phyloP scores from a whole-genome alignment of 2,113 vertebrate genomes.

The Mirza zaza region DNA sequence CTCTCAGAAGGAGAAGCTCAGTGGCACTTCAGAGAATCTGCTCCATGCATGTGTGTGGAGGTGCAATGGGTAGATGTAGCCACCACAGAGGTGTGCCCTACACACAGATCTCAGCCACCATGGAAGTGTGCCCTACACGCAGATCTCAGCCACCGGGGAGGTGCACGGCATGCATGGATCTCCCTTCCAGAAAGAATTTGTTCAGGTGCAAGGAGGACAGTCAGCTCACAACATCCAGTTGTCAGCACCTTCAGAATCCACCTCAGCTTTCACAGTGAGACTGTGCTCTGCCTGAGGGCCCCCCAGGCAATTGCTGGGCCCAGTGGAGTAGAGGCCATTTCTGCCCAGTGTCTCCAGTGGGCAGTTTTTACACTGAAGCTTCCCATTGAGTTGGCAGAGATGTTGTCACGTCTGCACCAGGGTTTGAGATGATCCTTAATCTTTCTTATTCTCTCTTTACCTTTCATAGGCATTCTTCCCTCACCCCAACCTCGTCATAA shows the following conservation, averaged over 20 bases:
- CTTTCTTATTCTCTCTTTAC: neutral
- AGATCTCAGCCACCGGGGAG: too few species aligned
- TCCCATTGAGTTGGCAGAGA: neutral
- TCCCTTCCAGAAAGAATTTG: neutral
- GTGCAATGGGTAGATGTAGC: neutral
- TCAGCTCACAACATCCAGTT: neutral
- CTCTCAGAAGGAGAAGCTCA: neutral
- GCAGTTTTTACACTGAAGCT: neutral
- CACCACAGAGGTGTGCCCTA: neutral
- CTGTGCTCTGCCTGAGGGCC: neutral
- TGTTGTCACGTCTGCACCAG: neutral
- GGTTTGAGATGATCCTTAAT: neutral
- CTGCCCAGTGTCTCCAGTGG: neutral
- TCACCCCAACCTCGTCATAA: neutral
- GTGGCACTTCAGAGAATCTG: neutral
- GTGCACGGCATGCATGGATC: neutral
- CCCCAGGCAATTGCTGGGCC: neutral
- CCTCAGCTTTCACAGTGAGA: neutral
- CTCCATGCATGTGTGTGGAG: rapidly evolving
- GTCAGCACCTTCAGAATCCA: neutral
- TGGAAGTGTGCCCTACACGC: neutral
- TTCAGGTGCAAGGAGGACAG: neutral
- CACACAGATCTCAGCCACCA: neutral
- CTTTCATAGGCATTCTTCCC: neutral
- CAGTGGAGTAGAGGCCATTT: neutral